Evolutionary conservation across 2,888 invertebrate species (phyloP), one percentile per base, ranked within the genome.

Genomic region (Cerastis leucographa): DNA sequence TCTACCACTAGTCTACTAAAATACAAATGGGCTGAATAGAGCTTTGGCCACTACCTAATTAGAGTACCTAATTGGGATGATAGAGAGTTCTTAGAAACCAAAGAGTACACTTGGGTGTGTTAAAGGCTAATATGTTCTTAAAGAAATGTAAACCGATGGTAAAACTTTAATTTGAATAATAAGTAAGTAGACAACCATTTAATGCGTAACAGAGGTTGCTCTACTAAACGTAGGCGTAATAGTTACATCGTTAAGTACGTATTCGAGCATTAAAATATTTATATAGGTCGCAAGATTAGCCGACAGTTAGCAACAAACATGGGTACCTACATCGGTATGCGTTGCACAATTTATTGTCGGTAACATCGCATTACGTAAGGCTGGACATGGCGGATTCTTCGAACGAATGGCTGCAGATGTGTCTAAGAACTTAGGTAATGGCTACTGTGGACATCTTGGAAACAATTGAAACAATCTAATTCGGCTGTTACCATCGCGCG

Each of bases 291-390:
- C 54, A 64, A 83, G 80, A 86, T 86, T 85, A 86, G 81, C 59
- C 35, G 69, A 75, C 81, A 70, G 81, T 77, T 81, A 74, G 80
- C 68, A 78, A 75, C 76, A 73, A 79, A 81, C 49, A 78, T 82
- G 64, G 71, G 72, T 74, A 82, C n/a, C n/a, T n/a, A n/a, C 82
- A 81, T 87, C 70, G 81, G 84, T 76, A 85, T 80, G 83, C 75
- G 65, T 89, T 89, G 84, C 88, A 85, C 85, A 89, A 89, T 85
- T n/a, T 85, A 83, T 82, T 83, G 79, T 75, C 79, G 79, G 86
- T 86, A 87, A 81, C 89, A 87, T 84, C 83, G 66, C 46, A 59
- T 89, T 87, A 85, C 87, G 83, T 88, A 89, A 89, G 25, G 70
- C 82, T 88, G 89, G 87, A 84, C 88, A 87, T 77, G 71, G 78